Evolutionary conservation across 2,113 vertebrate genomes (phyloP), one percentile per base, ranked within the genome.

Genomic region (Dermatemys mawii): DNA sequence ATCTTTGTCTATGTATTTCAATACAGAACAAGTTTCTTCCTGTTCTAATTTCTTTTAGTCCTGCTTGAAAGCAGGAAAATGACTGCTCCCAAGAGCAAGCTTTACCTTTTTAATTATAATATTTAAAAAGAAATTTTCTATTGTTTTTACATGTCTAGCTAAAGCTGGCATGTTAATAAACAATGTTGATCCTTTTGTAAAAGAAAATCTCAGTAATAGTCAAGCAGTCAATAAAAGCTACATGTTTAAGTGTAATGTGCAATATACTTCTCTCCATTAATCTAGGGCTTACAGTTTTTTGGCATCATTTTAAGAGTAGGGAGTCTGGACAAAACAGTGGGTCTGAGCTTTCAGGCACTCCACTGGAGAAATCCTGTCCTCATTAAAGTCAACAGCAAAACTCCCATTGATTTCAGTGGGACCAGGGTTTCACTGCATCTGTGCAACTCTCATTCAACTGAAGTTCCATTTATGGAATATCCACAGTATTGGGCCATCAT

Each of bases 1-100:
- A 49, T 60, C 92, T 93, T 95, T 94, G 54, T 83, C 41, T 86
- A 22, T 32, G 92, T 78, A 84, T 83, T 93, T 95, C 73, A 84
- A 41, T 1, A 1, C 27, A 78, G 38, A 80, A n/a, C 80, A 41
- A 81, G 35, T n/a, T 67, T 80, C 57, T 92, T 83, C 29, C 93
- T 80, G 8, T 89, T 48, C 48, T 78, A 11, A 57, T 82, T 90
- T 94, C 32, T 86, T 93, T 89, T 76, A 63, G 22, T 9, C 53
- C 35, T 89, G 11, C 24, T 46, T 81, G 11, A 60, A 84, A 67
- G 11, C 46, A 88, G 75, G 78, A 89, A 35, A 48, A 22, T 1
- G 53, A 79, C 49, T 67, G 4, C 2, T 51, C 38, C 27, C 88
- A 44, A 38, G 57, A 91, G 83, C 10, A 78, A 44, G n/a, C 88